These are phyloP conservation scores for Pteruthius melanotis DNA, from an alignment of 2,113 vertebrate genomes.

Conservation along the genomic window DNA sequence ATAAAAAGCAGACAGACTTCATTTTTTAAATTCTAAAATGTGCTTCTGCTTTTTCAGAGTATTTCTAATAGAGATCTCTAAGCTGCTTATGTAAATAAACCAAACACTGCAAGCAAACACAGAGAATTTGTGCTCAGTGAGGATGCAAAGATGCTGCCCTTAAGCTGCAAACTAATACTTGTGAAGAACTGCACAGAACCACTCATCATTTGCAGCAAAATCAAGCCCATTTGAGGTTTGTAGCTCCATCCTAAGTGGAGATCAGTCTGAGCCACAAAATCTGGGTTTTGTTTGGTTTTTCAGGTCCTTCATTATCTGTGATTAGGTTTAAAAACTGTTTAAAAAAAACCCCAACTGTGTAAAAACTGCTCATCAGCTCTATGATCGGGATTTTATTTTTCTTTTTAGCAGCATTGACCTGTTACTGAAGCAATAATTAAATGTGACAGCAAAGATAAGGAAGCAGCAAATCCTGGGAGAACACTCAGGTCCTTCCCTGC, in stretches of 20 bases:
- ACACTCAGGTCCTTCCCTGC: background rate
- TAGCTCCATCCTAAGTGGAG: background rate
- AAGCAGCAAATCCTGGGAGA: background rate
- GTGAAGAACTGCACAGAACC: background rate
- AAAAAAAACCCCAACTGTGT: too few relatives aligned
- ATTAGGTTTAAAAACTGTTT: background rate
- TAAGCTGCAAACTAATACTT: background rate
- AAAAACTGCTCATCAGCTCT: background rate
- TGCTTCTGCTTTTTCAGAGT: background rate
- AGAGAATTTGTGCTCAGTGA: background rate
- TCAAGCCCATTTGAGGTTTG: background rate
- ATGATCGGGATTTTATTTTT: background rate
- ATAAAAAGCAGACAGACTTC: background rate
- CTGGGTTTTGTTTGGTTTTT: fast-evolving
- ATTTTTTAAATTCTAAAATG: background rate
- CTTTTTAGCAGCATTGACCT: background rate
- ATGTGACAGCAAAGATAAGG: background rate
- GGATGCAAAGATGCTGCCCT: background rate
- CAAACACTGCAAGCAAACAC: background rate
- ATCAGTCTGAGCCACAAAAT: background rate
- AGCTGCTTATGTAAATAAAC: background rate
- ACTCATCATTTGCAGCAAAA: background rate
- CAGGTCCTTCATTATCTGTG: background rate
- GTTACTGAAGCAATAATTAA: background rate
- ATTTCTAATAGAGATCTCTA: background rate